Conservation (phyloP, 2,113 vertebrate genomes). For the Sebastes schlegelii region DNA sequence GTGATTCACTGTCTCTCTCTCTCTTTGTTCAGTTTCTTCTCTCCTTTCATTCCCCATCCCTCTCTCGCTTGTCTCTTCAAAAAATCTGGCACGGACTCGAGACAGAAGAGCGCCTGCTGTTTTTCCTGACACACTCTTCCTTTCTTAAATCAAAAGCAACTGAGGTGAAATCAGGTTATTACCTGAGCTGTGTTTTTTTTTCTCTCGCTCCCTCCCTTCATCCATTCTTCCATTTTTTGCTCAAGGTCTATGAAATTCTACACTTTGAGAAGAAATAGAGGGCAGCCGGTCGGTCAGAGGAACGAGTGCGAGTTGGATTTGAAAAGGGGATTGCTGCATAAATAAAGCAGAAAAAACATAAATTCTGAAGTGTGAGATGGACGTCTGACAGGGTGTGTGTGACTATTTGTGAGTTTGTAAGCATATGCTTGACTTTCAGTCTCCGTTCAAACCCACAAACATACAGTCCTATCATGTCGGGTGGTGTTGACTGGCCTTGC, state of each 20-base stretch:
- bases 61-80: constrained; percentile 55
- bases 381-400: constrained; percentile 36
- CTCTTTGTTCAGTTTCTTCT: constrained; percentile 66
- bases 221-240: constrained; percentile 56
- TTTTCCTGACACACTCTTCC: constrained; percentile 79
- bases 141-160: constrained; percentile 80
- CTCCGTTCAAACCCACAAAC: constrained; percentile 23
- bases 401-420: constrained; percentile 28
- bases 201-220: constrained; percentile 36
- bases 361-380: constrained; percentile 53
- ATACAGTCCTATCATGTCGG: constrained; percentile 7
- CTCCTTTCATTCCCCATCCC: constrained; percentile 61
- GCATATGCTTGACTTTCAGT: constrained; percentile 14
- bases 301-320: constrained; percentile 52
- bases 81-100: constrained; percentile 70
- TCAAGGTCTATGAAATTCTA: constrained; percentile 73
- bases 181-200: constrained; percentile 70
- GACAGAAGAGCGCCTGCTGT: constrained; percentile 74
- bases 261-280: constrained; percentile 68
- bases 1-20: constrained; percentile 64
- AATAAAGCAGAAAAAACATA: constrained; percentile 57
- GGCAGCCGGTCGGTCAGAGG: constrained; percentile 58
- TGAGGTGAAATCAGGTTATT: constrained; percentile 80
- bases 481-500: constrained; percentile 29
- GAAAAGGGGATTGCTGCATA: constrained; percentile 63